Percentiles rank a stretch among this genome's conserved stretches.
These are phyloP conservation scores for Saccostrea echinata DNA, from an alignment of 1,140 invertebrate species.

Conservation along the genomic window DNA sequence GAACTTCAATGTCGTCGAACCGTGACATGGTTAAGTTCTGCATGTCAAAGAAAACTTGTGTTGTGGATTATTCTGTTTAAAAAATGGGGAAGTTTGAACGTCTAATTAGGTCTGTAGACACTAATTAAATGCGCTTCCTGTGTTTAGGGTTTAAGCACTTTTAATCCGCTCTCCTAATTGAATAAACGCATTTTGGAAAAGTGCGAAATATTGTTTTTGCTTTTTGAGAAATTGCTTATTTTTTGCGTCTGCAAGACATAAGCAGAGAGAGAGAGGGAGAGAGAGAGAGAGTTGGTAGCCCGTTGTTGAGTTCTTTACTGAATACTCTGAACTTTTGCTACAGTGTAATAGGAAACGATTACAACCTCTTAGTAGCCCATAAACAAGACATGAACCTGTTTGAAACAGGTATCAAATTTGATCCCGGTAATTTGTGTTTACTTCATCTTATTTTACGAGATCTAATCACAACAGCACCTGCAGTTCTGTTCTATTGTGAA, in stretches of 20 bases:
- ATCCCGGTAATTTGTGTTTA: not conserved
- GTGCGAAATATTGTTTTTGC: constrained; percentile 35
- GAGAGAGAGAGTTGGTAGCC: constrained; percentile 3
- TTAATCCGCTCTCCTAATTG: constrained; percentile 31
- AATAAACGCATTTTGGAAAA: constrained; percentile 33
- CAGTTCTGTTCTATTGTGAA: constrained; percentile 1
- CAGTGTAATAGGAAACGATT: not conserved
- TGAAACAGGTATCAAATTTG: constrained; percentile 13
- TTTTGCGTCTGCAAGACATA: not conserved
- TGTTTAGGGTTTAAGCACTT: constrained; percentile 27
- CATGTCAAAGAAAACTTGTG: constrained; percentile 32
- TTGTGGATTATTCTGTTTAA: constrained; percentile 9
- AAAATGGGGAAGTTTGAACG: not conserved
- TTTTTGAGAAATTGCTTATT: not conserved
- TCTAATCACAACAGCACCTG: constrained; percentile 7
- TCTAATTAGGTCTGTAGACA: constrained; percentile 32
- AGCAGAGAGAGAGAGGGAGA: constrained; percentile 14
- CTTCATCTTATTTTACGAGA: not conserved
- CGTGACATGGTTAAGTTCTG: constrained; percentile 21
- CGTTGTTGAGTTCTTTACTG: not conserved
- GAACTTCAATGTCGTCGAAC: constrained; percentile 29
- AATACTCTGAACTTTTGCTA: constrained; percentile 29
- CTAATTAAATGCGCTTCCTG: constrained; percentile 29
- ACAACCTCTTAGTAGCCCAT: not conserved
- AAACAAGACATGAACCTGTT: constrained; percentile 1